Conservation (phyloP, 2,888 invertebrate species). For the Pristionchus exspectatus region DNA sequence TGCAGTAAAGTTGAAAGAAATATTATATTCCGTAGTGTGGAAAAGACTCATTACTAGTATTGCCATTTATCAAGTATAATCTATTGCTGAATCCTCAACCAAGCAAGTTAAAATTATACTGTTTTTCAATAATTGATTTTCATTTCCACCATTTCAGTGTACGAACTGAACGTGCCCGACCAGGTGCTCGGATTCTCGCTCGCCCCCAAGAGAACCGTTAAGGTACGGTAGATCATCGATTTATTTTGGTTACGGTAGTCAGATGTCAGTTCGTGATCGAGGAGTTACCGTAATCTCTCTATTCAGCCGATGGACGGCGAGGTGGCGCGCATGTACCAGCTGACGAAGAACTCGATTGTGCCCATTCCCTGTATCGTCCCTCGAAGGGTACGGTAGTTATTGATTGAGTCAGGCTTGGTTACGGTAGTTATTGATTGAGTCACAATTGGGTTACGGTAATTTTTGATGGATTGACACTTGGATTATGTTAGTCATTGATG, state of each 20-base stretch:
- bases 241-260: neutral
- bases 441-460: neutral
- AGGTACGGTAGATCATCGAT: constrained; percentile 57
- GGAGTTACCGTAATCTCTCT: constrained; percentile 87
- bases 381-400: constrained; percentile 85
- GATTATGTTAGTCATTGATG: too few species aligned
- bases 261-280: constrained; percentile 77
- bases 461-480: too few species aligned
- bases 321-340: constrained; percentile 91
- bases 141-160: constrained; percentile 62
- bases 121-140: neutral
- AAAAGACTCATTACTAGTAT: neutral
- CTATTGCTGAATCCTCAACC: neutral
- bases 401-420: neutral
- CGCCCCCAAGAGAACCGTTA: constrained; percentile 91
- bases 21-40: too few species aligned
- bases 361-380: constrained; percentile 96
- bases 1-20: too few species aligned
- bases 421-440: constrained; percentile 4
- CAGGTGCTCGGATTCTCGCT: constrained; percentile 95
- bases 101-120: neutral
- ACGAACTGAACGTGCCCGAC: constrained; percentile 89
- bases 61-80: too few species aligned
- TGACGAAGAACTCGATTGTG: constrained; percentile 90
- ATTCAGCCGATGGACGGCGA: constrained; percentile 90